Conservation (phyloP, 2,888 invertebrate species). For the Andrena chrysosceles region DNA sequence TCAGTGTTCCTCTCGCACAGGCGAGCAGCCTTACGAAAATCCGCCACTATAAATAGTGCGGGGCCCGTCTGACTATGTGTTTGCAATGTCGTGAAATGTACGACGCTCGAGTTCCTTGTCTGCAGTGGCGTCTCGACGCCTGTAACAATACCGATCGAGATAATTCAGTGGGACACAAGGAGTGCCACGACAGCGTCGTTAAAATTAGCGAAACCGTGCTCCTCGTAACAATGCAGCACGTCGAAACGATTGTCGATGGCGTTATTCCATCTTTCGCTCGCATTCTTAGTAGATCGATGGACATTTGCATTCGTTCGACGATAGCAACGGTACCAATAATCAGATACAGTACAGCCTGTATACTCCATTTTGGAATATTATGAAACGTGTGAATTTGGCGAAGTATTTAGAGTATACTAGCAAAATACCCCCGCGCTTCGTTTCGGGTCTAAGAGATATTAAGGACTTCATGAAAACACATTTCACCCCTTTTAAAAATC, state of each 20-base stretch:
- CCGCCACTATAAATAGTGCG: constrained; percentile 76
- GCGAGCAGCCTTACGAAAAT: constrained; percentile 49
- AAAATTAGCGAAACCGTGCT: constrained; percentile 53
- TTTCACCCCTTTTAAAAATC: too few relatives aligned
- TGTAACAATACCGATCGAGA: constrained; percentile 58
- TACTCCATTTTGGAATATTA: too few relatives aligned
- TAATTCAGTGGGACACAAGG: constrained; percentile 52
- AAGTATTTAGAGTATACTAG: too few relatives aligned
- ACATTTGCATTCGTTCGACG: neutral
- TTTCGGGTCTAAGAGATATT: too few relatives aligned
- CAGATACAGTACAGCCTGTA: too few relatives aligned
- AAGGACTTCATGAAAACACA: too few relatives aligned
- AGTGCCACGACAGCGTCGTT: constrained; percentile 41
- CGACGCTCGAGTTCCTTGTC: constrained; percentile 70
- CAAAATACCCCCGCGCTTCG: too few relatives aligned
- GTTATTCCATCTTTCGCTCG: neutral
- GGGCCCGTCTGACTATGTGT: constrained; percentile 78
- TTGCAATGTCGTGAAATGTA: constrained; percentile 76
- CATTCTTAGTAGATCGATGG: constrained; percentile 12
- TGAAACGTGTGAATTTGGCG: too few relatives aligned
- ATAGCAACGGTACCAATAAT: too few relatives aligned
- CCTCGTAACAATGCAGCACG: constrained; percentile 2
- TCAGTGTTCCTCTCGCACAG: constrained; percentile 10
- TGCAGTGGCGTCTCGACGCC: constrained; percentile 71
- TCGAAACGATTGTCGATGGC: neutral